Evolutionary conservation across 37 sponge, comb jelly and placozoan species (phyloP).

Genomic region (Tethya wilhelma): DNA sequence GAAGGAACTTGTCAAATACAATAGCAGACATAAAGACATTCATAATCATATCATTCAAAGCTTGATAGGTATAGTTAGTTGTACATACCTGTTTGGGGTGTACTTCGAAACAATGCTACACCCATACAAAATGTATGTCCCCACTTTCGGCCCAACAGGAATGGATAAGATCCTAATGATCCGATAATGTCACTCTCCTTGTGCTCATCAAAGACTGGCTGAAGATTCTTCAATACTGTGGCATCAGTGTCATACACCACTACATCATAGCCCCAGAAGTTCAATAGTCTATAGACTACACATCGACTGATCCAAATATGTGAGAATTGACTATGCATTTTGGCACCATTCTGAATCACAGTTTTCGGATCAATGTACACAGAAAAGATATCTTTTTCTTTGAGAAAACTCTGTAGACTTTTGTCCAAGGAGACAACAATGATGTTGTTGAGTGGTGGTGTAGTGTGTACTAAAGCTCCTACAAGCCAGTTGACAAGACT

Average conservation of each 20-base stretch:
- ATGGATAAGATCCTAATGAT: slow-evolving; percentile 41
- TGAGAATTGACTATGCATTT: not conserved
- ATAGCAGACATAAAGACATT: not conserved
- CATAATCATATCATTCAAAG: not conserved
- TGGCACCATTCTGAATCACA: not conserved
- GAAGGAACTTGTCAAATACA: not conserved
- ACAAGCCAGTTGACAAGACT: slow-evolving; percentile 55
- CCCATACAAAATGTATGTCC: slow-evolving; percentile 65
- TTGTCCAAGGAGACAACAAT: slow-evolving; percentile 43
- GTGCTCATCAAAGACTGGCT: slow-evolving; percentile 23
- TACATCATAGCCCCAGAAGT: slow-evolving; percentile 56
- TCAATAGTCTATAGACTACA: slow-evolving; percentile 34
- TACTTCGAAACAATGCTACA: slow-evolving; percentile 32
- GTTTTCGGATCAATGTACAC: slow-evolving; percentile 8
- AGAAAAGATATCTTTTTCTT: slow-evolving; percentile 12
- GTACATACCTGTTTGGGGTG: slow-evolving; percentile 32
- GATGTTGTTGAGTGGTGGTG: slow-evolving; percentile 30
- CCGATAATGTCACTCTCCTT: slow-evolving; percentile 47
- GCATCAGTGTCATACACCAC: slow-evolving; percentile 58
- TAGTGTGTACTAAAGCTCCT: not conserved
- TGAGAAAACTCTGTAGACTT: not conserved
- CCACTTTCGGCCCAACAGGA: slow-evolving; percentile 33
- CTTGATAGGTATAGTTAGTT: not conserved
- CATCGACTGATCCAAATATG: slow-evolving; percentile 39
- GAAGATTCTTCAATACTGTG: slow-evolving; percentile 28